Evolutionary conservation across 2,888 invertebrate genomes (phyloP).

Genomic region (Andrena bucephala): DNA sequence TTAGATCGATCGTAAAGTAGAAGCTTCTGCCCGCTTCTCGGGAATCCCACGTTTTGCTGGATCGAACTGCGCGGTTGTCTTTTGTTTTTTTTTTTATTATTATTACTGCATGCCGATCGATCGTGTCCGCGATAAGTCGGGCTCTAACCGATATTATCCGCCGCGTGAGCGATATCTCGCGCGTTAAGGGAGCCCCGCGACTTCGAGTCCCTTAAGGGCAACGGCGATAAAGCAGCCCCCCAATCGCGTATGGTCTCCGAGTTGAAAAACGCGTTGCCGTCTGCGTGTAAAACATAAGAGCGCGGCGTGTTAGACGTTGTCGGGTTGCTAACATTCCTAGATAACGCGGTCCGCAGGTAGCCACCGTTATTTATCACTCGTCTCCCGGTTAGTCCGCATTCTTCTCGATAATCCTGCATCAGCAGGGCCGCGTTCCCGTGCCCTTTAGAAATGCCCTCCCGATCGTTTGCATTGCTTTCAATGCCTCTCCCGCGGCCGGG

Average conservation of each 20-base stretch:
- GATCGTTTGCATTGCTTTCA: constrained; percentile 61
- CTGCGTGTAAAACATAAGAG: constrained; percentile 55
- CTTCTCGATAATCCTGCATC: constrained; percentile 71
- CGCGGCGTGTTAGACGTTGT: constrained; percentile 45
- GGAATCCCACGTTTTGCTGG: background rate
- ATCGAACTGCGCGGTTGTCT: background rate
- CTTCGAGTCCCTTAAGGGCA: background rate
- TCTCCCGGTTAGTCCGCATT: constrained; percentile 74
- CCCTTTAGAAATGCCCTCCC: constrained; percentile 67
- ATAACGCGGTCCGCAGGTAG: constrained; percentile 72
- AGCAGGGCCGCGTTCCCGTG: constrained; percentile 62
- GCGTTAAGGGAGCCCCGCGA: constrained; percentile 4
- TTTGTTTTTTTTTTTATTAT: background rate
- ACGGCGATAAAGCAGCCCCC: constrained; percentile 1
- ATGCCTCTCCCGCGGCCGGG: constrained; percentile 31
- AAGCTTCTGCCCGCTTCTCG: background rate
- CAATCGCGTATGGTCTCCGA: background rate
- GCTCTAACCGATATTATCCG: background rate
- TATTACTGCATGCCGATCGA: constrained; percentile 10
- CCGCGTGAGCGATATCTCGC: background rate
- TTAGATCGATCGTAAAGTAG: background rate
- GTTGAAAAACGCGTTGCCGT: constrained; percentile 19
- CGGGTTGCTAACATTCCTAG: constrained; percentile 66
- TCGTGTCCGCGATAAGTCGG: background rate
- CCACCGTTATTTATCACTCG: constrained; percentile 73